Base-by-base conservation (phyloP, 2,797 vertebrate genomes). In the Helicolenus hilgendorfi region DNA sequence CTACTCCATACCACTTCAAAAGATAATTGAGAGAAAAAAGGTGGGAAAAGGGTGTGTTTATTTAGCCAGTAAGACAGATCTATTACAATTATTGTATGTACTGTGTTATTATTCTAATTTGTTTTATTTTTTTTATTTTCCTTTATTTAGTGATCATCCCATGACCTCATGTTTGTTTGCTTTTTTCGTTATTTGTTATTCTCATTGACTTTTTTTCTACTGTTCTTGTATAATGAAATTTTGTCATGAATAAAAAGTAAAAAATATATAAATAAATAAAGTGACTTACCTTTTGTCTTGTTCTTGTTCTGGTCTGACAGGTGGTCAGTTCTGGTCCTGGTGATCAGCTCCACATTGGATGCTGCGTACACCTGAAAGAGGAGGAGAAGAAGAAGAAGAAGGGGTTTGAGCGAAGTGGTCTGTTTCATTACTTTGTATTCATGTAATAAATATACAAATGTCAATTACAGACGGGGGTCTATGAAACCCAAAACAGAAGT, bases 341-440 rank as follows among this genome's bases (percentile, higher is more conserved):
- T 99, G 95, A 99, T 98, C 84, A 99, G 97, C 95, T 99, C 99
- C 88, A 99, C 98, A 0, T 99, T 99, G 90, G 98, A 99, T 8
- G 99, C 99, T 0, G 98, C 98, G 0, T 98, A 99, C 33, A 99
- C 99, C 99, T 99, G 91, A 69, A 58, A 72, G 24, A 75, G 13
- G 13, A 72, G 5, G 7, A 31, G 13, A 41, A 41, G 38, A 41
- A 41, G 29, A 29, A 29, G 5, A 29, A 6, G 29, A 29, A 29
- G 29, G 29, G 29, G 29, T 29, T 29, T 29, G 29, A 29, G 29
- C 29, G 29, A 29, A 29, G 29, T 29, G 29, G 29, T 29, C 29
- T 5, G 29, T 29, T 29, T 29, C 29, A 29, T 29, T 29, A 29
- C 29, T 29, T 29, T 29, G 4, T 29, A 29, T 29, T 29, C 29